Conservation (phyloP, 2,888 invertebrate species). For the Drosophila putrida region DNA sequence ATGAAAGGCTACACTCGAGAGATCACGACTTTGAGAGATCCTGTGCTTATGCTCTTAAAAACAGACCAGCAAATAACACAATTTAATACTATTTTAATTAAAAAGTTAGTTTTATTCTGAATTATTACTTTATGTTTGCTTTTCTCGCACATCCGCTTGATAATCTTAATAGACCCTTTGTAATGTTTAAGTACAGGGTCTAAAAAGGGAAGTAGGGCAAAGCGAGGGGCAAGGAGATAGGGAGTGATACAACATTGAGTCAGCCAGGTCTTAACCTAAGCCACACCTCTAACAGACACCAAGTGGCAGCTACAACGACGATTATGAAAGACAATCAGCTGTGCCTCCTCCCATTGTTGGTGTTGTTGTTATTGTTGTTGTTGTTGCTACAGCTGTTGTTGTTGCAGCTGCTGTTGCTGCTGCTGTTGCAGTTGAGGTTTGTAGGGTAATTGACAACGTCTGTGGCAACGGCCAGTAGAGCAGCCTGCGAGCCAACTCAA, state of each 20-base stretch:
- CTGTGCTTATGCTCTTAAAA: too few species aligned
- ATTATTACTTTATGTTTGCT: too few species aligned
- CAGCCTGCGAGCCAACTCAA: slow-evolving; percentile 51
- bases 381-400: slow-evolving; percentile 5
- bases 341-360: slow-evolving; percentile 49
- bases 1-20: too few species aligned
- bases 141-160: too few species aligned
- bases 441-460: slow-evolving; percentile 77
- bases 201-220: neutral
- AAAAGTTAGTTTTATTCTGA: too few species aligned
- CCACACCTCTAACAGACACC: slow-evolving; percentile 50
- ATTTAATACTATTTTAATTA: too few species aligned
- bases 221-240: slow-evolving; percentile 5
- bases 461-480: slow-evolving; percentile 55
- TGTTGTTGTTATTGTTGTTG: slow-evolving; percentile 20
- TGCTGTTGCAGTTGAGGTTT: slow-evolving; percentile 67
- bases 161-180: too few species aligned
- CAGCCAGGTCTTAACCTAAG: slow-evolving; percentile 51
- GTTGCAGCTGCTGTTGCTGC: slow-evolving; percentile 8
- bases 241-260: slow-evolving; percentile 41
- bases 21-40: too few species aligned
- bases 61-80: too few species aligned
- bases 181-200: too few species aligned
- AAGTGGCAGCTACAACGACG: slow-evolving; percentile 52
- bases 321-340: slow-evolving; percentile 81